Evolutionary conservation across 2,888 invertebrate species (phyloP), one percentile per base, ranked within the genome.

Genomic region (Tetropium fuscum): DNA sequence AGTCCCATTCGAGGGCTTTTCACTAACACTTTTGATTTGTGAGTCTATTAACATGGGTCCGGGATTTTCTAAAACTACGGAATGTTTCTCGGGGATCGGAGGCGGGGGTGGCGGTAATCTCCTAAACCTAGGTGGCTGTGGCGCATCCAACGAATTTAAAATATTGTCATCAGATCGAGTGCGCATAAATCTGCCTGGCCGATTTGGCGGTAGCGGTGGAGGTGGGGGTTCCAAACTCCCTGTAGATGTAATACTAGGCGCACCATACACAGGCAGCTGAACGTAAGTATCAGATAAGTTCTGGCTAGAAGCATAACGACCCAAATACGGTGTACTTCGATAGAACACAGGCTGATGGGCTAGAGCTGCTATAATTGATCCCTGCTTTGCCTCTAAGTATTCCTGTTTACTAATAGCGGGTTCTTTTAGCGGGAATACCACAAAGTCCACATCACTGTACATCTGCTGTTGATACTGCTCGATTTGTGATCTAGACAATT

Each of bases 361-460:
- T 71, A 86, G 82, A 36, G 87, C 87, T 0, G 88, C 89, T 72
- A 89, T 81, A 8, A 91, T 83, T 30, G 92, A 91, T 0, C 93
- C 90, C 74, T 93, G 87, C 78, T 95, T 95, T 48, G 94, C 93
- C 75, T 95, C 95, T 69, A 94, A 86, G 81, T 95, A 95, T 78
- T 95, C 95, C 79, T 95, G 95, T 77, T 94, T 93, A 65, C 94
- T 94, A 40, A 95, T 87, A 0, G 93, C 90, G 6, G 95, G 94
- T 81, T 95, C 95, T 81, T 94, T 94, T 62, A 94, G 81, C 0
- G 95, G 95, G 76, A 94, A 95, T 78, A 95, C 93, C 4, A 95
- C 95, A 75, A 94, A 95, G 81, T 95, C 95, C 2, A 94, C 93
- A 75, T 95, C 95, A 60, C 95, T 95, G 74, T 93, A 94, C 55